Evolutionary conservation across 2,797 vertebrate genomes (phyloP).

Genomic region (Pipistrellus kuhlii): DNA sequence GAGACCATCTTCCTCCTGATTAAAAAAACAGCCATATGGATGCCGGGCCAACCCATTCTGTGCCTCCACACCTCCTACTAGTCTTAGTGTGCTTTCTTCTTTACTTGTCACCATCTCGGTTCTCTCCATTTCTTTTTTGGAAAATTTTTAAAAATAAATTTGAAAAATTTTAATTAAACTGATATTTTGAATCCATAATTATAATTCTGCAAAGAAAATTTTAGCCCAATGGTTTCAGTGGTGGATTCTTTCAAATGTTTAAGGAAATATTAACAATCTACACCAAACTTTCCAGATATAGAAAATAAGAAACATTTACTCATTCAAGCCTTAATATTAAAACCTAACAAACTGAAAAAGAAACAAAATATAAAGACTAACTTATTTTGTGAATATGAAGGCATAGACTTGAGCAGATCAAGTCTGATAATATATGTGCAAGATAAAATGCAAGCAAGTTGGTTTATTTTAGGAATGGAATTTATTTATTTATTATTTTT

Average conservation of each 20-base stretch:
- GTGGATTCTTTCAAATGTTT: conserved; percentile 2
- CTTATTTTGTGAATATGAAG: not conserved
- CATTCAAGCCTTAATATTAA: not conserved
- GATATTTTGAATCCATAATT: not conserved
- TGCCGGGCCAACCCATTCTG: too few species aligned
- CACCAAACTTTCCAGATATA: not conserved
- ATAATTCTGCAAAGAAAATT: not conserved
- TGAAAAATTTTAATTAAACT: not conserved
- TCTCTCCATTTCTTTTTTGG: too few species aligned
- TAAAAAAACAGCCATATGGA: too few species aligned
- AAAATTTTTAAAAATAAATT: not conserved
- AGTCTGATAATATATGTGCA: not conserved
- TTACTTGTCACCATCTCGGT: too few species aligned
- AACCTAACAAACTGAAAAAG: not conserved
- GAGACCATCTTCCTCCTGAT: too few species aligned
- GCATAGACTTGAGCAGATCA: not conserved
- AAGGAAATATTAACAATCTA: not conserved
- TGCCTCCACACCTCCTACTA: too few species aligned
- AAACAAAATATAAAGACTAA: not conserved
- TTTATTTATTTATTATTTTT: not conserved
- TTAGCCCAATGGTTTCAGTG: not conserved
- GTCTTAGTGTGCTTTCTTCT: too few species aligned
- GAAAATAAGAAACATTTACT: not conserved
- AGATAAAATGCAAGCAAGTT: not conserved
- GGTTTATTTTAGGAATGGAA: not conserved